Percentiles rank a stretch among this genome's conserved stretches.
Conservation (phyloP, 2,888 invertebrate genomes). For the Coecobrya sp. region DNA sequence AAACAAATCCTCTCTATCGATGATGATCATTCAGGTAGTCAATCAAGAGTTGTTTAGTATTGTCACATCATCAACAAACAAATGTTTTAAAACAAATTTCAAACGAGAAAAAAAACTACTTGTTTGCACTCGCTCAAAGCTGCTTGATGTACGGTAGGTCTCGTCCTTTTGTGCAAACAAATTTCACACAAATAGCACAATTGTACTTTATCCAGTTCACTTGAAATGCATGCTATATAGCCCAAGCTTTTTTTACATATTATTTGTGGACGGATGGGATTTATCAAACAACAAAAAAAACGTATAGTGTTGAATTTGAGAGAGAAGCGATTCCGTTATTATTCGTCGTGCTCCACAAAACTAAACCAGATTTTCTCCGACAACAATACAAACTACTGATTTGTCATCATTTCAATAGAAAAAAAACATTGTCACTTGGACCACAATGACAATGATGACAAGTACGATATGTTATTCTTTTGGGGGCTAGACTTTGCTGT, state of each 20-base stretch:
- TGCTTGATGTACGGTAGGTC: slow-evolving; percentile 53
- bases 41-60: slow-evolving; percentile 10
- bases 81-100: slow-evolving; percentile 4
- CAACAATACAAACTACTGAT: neutral
- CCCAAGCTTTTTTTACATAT: neutral
- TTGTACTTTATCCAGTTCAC: slow-evolving; percentile 22
- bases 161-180: slow-evolving; percentile 56
- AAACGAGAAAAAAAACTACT: neutral
- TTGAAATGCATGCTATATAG: neutral
- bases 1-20: neutral
- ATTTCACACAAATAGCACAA: slow-evolving; percentile 2
- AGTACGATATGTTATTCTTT: neutral
- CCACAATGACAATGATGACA: slow-evolving; percentile 51
- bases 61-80: slow-evolving; percentile 10
- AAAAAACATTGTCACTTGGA: slow-evolving; percentile 46
- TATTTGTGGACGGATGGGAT: slow-evolving; percentile 53
- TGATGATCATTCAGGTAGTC: slow-evolving; percentile 19
- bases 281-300: slow-evolving; percentile 36
- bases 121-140: slow-evolving; percentile 38
- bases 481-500: slow-evolving; percentile 29
- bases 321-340: neutral
- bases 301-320: neutral
- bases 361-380: slow-evolving; percentile 4
- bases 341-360: slow-evolving; percentile 32
- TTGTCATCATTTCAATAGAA: slow-evolving; percentile 48